phyloP scores from a whole-genome alignment of 2,113 vertebrate genomes.

The Gopherus evgoodei region DNA sequence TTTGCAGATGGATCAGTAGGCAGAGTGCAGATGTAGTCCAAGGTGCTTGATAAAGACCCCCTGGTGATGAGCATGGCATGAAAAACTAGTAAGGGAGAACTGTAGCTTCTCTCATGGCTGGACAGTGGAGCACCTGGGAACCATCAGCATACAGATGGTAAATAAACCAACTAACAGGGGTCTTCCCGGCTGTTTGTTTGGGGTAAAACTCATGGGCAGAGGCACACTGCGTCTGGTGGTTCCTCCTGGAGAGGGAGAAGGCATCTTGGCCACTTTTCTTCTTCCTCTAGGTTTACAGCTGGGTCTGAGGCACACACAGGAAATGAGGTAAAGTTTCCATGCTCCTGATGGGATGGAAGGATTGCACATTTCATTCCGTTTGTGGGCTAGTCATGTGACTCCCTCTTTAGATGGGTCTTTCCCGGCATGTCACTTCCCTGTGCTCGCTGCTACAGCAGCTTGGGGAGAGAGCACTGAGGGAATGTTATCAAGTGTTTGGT shows the following conservation, averaged over 20 bases:
- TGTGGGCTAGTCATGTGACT: not conserved
- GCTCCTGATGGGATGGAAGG: not conserved
- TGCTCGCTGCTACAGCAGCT: not conserved
- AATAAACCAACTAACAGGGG: not conserved
- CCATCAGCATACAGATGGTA: not conserved
- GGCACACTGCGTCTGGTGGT: not conserved
- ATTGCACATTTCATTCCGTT: not conserved
- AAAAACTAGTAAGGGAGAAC: not conserved
- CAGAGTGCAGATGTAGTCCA: not conserved
- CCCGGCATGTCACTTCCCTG: no score
- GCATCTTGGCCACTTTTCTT: not conserved
- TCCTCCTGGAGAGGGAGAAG: not conserved
- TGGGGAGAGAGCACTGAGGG: not conserved
- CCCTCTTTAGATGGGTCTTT: not conserved
- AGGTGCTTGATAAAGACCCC: not conserved
- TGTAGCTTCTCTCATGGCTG: not conserved
- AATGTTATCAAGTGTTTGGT: constrained; percentile 39
- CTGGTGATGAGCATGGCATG: not conserved
- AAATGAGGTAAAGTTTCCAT: constrained; percentile 14
- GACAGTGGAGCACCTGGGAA: not conserved
- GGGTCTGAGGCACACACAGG: not conserved
- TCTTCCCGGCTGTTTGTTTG: not conserved
- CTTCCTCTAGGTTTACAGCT: constrained; percentile 3
- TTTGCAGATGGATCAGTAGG: not conserved
- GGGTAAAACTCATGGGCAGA: not conserved